Conservation (phyloP, 2,113 vertebrate species). For the Aviceda subcristata region DNA sequence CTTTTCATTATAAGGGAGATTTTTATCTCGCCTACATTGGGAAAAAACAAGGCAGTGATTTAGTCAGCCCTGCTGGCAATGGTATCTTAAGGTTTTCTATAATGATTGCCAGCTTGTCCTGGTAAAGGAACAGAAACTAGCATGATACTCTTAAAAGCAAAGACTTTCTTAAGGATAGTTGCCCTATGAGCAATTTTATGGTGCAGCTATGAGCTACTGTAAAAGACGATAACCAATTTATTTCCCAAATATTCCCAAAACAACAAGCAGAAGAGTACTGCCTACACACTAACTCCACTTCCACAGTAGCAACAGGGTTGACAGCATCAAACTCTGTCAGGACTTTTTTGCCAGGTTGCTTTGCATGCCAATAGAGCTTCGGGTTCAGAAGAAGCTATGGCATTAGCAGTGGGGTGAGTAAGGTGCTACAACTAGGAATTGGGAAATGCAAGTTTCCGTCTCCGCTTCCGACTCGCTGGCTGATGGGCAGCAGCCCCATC, state of each 20-base stretch:
- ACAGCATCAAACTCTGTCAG: neutral
- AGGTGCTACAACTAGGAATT: neutral
- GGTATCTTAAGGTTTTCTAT: too few relatives aligned
- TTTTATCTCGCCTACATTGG: neutral
- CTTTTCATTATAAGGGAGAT: neutral
- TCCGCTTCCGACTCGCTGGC: neutral
- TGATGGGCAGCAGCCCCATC: neutral
- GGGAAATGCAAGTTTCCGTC: fast-evolving
- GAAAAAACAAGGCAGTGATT: neutral
- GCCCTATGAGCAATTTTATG: neutral
- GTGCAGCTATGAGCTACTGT: neutral
- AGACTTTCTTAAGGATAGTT: neutral
- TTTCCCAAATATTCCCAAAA: neutral
- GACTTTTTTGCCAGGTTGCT: neutral
- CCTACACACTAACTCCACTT: neutral
- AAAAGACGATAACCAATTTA: neutral
- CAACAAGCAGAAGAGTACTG: neutral
- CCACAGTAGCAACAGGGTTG: fast-evolving
- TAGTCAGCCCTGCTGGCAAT: neutral
- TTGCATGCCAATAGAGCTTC: too few relatives aligned
- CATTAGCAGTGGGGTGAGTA: neutral
- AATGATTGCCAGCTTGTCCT: neutral
- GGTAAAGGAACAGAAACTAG: neutral
- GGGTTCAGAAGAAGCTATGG: neutral
- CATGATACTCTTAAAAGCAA: neutral